Evolutionary conservation across 1,140 invertebrate species (phyloP).

Genomic region (Microplitis demolitor): DNA sequence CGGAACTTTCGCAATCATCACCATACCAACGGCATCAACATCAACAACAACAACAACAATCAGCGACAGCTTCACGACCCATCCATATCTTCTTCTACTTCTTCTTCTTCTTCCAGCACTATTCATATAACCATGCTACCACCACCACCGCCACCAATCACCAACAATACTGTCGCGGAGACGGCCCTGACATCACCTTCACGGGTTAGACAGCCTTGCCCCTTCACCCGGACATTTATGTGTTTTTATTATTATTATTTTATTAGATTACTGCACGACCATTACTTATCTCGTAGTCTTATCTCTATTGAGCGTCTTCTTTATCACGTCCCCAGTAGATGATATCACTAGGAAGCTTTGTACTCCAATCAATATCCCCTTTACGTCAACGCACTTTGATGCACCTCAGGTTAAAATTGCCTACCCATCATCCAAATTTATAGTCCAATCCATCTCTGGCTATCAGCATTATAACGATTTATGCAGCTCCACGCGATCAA

Average conservation of each 20-base stretch:
- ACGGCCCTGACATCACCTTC: slow-evolving; percentile 48
- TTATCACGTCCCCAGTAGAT: not conserved
- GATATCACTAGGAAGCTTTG: no score
- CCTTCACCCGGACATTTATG: slow-evolving; percentile 33
- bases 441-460: no score
- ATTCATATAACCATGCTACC: slow-evolving; percentile 54
- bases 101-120: slow-evolving; percentile 58
- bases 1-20: slow-evolving; percentile 40
- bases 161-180: slow-evolving; percentile 37
- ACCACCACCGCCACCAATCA: slow-evolving; percentile 42
- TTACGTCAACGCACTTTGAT: no score
- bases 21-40: slow-evolving; percentile 33
- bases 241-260: slow-evolving; percentile 17
- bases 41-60: slow-evolving; percentile 28
- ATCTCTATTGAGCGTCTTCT: not conserved
- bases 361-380: no score
- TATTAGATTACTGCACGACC: slow-evolving; percentile 4
- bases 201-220: slow-evolving; percentile 53
- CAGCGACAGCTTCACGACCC: slow-evolving; percentile 31
- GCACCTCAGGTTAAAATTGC: no score
- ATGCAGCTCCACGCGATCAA: no score
- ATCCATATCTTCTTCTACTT: slow-evolving; percentile 48
- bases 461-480: no score
- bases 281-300: not conserved
- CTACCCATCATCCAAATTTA: no score